A percentile compares a stretch with the other conserved stretches of the same genome.
Evolutionary conservation across 92 coral and sea anemone species (phyloP).

Genomic region (Phenganax marumi): DNA sequence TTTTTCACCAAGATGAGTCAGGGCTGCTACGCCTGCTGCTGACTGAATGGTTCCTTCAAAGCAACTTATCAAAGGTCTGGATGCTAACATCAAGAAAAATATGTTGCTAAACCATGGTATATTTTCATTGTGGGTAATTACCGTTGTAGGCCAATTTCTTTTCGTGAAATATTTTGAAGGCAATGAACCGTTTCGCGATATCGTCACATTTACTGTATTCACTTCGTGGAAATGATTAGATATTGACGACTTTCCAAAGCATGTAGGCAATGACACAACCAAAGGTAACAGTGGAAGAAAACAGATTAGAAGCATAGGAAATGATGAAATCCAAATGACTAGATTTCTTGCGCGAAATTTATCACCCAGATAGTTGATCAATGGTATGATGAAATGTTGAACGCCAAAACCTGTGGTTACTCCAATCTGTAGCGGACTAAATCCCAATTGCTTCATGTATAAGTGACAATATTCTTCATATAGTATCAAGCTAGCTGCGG

Average conservation of each 20-base stretch:
- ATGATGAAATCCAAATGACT: neutral
- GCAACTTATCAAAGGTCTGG: neutral
- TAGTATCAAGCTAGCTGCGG: neutral
- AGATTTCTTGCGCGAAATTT: constrained; percentile 20
- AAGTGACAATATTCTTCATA: neutral
- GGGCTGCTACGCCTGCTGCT: neutral
- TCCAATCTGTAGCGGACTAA: neutral
- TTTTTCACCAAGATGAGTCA: neutral
- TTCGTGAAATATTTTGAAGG: neutral
- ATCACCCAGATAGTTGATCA: neutral
- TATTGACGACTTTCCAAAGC: neutral
- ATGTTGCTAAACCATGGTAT: neutral
- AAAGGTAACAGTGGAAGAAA: neutral
- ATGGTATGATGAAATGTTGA: neutral
- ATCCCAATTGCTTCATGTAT: constrained; percentile 5
- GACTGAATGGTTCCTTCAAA: neutral
- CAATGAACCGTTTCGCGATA: neutral
- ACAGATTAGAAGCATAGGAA: neutral
- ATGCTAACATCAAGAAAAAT: neutral
- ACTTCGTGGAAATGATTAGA: neutral
- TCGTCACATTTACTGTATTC: no score
- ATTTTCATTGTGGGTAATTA: neutral
- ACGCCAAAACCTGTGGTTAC: neutral
- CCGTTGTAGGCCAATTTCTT: neutral
- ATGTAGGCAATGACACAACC: neutral